Evolutionary conservation across 1,140 invertebrate genomes (phyloP).

Genomic region (Anagrus nilaparvatae): DNA sequence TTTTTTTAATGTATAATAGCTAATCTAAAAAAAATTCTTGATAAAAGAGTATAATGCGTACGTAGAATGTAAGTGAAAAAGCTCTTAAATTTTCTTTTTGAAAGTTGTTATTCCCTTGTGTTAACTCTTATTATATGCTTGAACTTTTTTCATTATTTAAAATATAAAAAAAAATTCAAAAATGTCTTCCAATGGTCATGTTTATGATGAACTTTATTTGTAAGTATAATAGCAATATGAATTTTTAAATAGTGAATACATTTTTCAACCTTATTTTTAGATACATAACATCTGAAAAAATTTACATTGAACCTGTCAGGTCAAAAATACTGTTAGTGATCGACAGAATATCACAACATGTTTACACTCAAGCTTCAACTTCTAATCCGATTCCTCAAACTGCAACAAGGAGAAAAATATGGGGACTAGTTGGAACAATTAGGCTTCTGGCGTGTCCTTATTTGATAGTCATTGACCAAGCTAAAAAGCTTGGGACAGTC

Average conservation of each 20-base stretch:
- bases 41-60: no score
- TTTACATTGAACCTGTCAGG: slow-evolving; percentile 56
- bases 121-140: no score
- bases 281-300: slow-evolving; percentile 62
- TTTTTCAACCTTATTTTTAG: slow-evolving; percentile 34
- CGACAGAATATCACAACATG: slow-evolving; percentile 57
- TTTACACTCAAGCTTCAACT: slow-evolving; percentile 51
- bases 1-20: no score
- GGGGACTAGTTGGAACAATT: slow-evolving; percentile 82
- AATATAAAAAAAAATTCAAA: no score
- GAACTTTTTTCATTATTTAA: no score
- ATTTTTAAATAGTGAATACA: neutral
- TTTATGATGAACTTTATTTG: slow-evolving; percentile 54
- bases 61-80: no score
- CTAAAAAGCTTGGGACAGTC: slow-evolving; percentile 74
- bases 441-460: slow-evolving; percentile 78
- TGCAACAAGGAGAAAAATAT: slow-evolving; percentile 62
- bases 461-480: slow-evolving; percentile 81
- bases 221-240: slow-evolving; percentile 34
- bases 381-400: slow-evolving; percentile 48
- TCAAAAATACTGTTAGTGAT: slow-evolving; percentile 56
- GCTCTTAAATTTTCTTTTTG: no score
- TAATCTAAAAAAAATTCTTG: no score
- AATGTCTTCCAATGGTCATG: slow-evolving; percentile 35
- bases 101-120: no score